Percentiles rank a stretch among this genome's conserved stretches.
Conservation (phyloP, 2,797 vertebrate species). For the Spinibarbus caldwelli region DNA sequence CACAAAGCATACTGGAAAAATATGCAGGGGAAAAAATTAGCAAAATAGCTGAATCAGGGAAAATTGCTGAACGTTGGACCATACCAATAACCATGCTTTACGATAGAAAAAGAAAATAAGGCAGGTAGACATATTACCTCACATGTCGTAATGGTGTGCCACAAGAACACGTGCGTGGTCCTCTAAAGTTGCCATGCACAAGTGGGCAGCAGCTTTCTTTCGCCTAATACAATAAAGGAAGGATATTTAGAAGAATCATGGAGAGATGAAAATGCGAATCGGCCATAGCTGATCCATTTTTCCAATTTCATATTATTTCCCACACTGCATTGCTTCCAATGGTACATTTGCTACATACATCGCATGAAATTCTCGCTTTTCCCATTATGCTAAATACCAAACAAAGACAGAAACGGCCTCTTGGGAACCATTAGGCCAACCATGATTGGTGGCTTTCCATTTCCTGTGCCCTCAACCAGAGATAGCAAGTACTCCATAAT, state of each 20-base stretch:
- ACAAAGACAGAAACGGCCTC: slow-evolving; percentile 72
- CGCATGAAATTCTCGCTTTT: slow-evolving; percentile 26
- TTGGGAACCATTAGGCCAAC: slow-evolving; percentile 64
- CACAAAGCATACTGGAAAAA: slow-evolving; percentile 69
- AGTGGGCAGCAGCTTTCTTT: slow-evolving; percentile 5
- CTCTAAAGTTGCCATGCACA: slow-evolving; percentile 29
- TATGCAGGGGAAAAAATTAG: slow-evolving; percentile 66
- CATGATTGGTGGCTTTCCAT: slow-evolving; percentile 73
- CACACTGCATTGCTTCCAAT: slow-evolving; percentile 34
- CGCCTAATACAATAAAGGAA: slow-evolving; percentile 12
- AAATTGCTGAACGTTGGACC: slow-evolving; percentile 54
- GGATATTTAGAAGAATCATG: slow-evolving; percentile 7
- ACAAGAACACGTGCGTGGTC: not conserved
- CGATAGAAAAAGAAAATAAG: slow-evolving; percentile 38
- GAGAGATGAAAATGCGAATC: slow-evolving; percentile 6
- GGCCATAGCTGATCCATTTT: not conserved
- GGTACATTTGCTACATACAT: slow-evolving; percentile 42
- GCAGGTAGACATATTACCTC: not conserved
- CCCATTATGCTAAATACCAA: slow-evolving; percentile 61
- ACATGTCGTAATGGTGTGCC: not conserved
- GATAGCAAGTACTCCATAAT: slow-evolving; percentile 61
- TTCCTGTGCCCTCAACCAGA: slow-evolving; percentile 65
- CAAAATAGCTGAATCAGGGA: slow-evolving; percentile 71
- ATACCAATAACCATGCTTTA: slow-evolving; percentile 47
- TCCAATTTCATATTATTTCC: slow-evolving; percentile 7